phyloP scores from a whole-genome alignment of 2,888 invertebrate species.

The Minunthozetes semirufus region DNA sequence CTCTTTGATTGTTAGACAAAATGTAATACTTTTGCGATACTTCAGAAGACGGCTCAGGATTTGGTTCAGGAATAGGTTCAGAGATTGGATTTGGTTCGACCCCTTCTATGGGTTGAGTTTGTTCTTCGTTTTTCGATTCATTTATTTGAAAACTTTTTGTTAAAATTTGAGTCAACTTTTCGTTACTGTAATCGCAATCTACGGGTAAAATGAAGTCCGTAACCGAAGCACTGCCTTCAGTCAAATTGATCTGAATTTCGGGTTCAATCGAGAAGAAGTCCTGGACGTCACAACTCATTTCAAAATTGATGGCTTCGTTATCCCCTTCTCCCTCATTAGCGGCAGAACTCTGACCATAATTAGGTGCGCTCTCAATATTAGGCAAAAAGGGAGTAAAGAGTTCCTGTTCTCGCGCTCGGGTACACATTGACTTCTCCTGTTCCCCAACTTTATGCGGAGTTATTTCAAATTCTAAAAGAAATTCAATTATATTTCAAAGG shows the following conservation, averaged over 20 bases:
- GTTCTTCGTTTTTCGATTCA: background rate
- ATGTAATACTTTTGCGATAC: background rate
- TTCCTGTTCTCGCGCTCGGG: constrained; percentile 4
- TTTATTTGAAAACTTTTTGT: background rate
- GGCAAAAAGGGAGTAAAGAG: constrained; percentile 17
- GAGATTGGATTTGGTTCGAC: too few species aligned
- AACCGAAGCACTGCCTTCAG: background rate
- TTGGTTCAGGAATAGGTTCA: too few species aligned
- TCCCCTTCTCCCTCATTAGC: background rate
- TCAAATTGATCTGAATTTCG: background rate
- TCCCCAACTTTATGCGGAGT: background rate
- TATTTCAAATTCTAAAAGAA: constrained; percentile 1
- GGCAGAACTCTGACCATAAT: background rate
- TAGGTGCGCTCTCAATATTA: background rate
- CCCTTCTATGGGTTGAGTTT: too few species aligned
- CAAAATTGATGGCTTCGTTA: background rate
- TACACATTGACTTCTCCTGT: background rate
- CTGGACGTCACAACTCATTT: background rate
- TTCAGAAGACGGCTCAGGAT: background rate
- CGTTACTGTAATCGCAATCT: background rate
- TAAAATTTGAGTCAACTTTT: background rate
- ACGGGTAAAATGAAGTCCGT: background rate
- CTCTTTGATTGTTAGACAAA: background rate
- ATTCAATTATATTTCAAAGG: background rate
- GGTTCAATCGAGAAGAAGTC: constrained; percentile 13